Percentiles rank a stretch among this genome's conserved stretches.
Conservation (phyloP, 2,113 vertebrate species). For the Acanthisitta chloris region DNA sequence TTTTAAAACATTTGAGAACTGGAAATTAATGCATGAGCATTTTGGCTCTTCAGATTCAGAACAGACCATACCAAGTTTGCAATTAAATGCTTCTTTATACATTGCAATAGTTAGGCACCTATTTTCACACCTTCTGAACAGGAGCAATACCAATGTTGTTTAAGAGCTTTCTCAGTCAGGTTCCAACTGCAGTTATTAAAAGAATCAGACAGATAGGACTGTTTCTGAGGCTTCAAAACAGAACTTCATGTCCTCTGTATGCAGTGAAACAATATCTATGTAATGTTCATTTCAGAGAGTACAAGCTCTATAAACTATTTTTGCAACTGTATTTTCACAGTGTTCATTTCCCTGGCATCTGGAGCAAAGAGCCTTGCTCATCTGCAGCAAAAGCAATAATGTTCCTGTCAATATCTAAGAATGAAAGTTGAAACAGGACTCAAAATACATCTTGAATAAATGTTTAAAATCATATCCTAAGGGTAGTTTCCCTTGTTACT, state of each 20-base stretch:
- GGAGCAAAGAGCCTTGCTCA: conserved; percentile 49
- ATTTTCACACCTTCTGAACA: not conserved
- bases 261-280: not conserved
- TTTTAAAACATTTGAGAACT: not conserved
- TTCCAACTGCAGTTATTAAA: not conserved
- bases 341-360: conserved; percentile 18
- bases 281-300: not conserved
- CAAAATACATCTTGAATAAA: conserved; percentile 72
- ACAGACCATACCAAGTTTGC: not conserved
- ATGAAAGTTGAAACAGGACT: conserved; percentile 68
- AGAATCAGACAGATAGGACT: not conserved
- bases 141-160: not conserved
- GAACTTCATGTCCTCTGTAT: not conserved
- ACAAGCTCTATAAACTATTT: not conserved
- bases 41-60: not conserved
- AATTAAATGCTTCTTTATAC: not conserved
- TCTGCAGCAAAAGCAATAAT: conserved; percentile 65
- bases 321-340: conserved; percentile 17
- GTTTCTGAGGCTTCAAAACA: not conserved
- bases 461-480: conserved; percentile 68
- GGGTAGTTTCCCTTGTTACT: conserved; percentile 69
- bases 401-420: conserved; percentile 64
- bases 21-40: not conserved
- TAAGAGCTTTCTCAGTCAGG: not conserved
- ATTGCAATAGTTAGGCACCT: not conserved